phyloP scores from a whole-genome alignment of 1,140 invertebrate species.

The Bombus breviceps region DNA sequence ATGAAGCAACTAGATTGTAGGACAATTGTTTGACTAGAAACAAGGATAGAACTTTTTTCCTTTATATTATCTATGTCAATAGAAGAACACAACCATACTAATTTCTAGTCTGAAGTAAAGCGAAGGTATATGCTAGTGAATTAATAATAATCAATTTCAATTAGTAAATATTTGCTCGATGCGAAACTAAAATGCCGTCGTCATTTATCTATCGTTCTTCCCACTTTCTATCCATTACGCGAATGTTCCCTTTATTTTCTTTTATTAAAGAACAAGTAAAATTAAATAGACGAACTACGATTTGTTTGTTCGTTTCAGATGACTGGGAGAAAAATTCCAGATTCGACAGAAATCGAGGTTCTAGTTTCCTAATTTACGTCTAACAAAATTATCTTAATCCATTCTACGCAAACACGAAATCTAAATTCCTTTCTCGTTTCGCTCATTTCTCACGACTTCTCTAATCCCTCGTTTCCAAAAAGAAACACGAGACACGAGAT shows the following conservation, averaged over 20 bases:
- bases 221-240: background rate
- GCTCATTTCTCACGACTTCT: background rate
- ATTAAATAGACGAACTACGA: background rate
- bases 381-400: background rate
- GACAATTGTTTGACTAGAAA: background rate
- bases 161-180: background rate
- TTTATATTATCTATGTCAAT: background rate
- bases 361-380: background rate
- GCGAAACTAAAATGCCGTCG: background rate
- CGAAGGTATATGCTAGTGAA: background rate
- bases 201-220: background rate
- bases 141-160: conserved; percentile 2
- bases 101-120: background rate
- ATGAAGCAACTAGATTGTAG: no score
- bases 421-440: background rate
- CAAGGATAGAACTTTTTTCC: background rate
- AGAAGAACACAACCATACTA: background rate
- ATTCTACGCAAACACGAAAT: background rate
- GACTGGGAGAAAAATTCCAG: background rate
- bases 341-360: background rate
- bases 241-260: background rate
- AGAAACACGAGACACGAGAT: background rate
- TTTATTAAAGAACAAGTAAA: background rate
- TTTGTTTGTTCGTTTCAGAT: no score
- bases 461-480: background rate